Conservation (phyloP, 2,888 invertebrate genomes). For the Epirrhoe tristata region DNA sequence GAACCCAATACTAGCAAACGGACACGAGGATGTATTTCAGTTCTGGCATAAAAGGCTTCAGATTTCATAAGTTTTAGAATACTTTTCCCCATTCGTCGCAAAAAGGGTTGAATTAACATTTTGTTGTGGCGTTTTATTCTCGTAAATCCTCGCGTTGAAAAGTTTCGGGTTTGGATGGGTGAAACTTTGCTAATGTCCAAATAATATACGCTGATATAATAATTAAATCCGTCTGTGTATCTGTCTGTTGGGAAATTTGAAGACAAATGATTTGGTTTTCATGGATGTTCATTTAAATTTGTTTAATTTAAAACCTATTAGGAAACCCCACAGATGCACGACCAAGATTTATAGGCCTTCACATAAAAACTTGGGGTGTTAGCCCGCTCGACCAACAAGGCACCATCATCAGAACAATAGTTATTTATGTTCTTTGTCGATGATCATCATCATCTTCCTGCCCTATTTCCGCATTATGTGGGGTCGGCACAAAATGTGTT, state of each 20-base stretch:
- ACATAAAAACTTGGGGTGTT: no score
- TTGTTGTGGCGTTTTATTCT: conserved; percentile 66
- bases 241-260: conserved; percentile 23
- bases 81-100: conserved; percentile 57
- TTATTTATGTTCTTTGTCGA: no score
- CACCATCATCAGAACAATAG: no score
- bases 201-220: conserved; percentile 60
- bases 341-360: no score
- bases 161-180: conserved; percentile 65
- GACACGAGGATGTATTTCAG: conserved; percentile 1
- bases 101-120: conserved; percentile 69
- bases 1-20: not conserved
- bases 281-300: not conserved
- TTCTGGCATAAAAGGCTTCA: conserved; percentile 14
- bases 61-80: conserved; percentile 35
- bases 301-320: no score
- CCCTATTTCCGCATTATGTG: no score
- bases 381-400: no score
- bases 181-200: conserved; percentile 73
- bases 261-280: not conserved
- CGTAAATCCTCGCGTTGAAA: conserved; percentile 57
- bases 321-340: no score
- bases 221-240: conserved; percentile 11
- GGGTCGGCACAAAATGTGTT: no score
- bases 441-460: no score